Evolutionary conservation across 2,797 vertebrate genomes (phyloP).

Genomic region (Peromyscus attwateri): DNA sequence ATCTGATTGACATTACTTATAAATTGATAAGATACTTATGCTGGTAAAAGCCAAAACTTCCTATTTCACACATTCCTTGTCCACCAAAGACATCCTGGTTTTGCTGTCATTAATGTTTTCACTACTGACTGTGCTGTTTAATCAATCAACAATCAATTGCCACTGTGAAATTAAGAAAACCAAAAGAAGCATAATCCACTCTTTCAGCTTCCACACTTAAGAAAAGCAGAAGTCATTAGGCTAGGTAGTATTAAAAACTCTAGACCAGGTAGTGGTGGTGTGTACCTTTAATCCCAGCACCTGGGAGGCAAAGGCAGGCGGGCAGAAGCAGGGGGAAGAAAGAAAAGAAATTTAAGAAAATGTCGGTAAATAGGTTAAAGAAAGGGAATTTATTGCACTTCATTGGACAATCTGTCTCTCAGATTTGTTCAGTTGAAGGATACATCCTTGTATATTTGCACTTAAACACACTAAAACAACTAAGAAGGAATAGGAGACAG

Average conservation of each 20-base stretch:
- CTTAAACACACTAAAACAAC: neutral
- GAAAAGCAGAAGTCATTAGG: neutral
- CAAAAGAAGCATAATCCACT: neutral
- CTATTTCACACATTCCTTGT: constrained; percentile 3
- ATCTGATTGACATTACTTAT: neutral
- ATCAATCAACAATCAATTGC: neutral
- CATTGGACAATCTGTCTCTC: neutral
- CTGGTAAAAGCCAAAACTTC: constrained; percentile 5
- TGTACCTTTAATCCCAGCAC: neutral
- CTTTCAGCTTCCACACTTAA: neutral
- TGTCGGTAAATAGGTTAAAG: neutral
- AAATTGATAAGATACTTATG: neutral
- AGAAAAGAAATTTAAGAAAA: constrained; percentile 30
- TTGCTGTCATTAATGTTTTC: neutral
- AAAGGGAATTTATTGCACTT: neutral
- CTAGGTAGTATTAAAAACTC: neutral
- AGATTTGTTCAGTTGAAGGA: neutral
- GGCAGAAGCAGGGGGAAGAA: too few relatives aligned
- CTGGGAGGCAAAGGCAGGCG: neutral
- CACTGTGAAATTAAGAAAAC: neutral
- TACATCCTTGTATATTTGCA: neutral
- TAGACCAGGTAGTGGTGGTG: accelerated
- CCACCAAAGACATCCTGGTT: neutral
- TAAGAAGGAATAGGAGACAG: too few relatives aligned
- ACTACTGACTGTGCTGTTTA: neutral